Percentiles rank a stretch among this genome's conserved stretches.
Evolutionary conservation across 2,113 vertebrate species (phyloP).

Genomic region (Mystacornis crossleyi): DNA sequence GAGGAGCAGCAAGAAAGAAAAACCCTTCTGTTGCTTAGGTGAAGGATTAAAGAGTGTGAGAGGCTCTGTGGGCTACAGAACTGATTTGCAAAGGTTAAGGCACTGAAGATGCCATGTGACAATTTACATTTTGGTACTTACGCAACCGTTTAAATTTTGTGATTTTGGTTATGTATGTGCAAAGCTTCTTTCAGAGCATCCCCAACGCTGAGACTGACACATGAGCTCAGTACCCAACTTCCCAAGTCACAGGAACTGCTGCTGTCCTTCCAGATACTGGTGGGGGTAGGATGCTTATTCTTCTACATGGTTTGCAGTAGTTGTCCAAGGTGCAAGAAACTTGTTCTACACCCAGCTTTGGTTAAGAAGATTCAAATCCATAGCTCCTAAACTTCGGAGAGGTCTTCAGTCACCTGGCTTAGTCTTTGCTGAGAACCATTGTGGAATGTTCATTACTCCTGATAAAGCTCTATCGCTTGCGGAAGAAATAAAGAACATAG

Average conservation of each 20-base stretch:
- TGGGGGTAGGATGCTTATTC: not conserved
- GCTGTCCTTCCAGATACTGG: fast-evolving
- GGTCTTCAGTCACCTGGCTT: not conserved
- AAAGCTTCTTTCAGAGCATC: not conserved
- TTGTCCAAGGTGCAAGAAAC: not conserved
- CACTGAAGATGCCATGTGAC: not conserved
- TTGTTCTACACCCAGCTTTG: not conserved
- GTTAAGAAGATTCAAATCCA: not conserved
- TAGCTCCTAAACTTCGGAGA: not conserved
- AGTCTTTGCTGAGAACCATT: not conserved
- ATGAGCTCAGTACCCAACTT: fast-evolving
- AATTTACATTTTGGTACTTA: not conserved
- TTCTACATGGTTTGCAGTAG: not conserved
- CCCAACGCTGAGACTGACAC: not conserved
- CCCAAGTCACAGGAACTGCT: not conserved
- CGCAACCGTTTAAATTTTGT: not conserved
- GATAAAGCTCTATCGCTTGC: not conserved
- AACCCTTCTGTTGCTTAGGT: not conserved
- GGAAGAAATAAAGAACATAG: not conserved
- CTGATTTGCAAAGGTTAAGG: not conserved
- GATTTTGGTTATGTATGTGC: not conserved
- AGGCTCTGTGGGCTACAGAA: not conserved
- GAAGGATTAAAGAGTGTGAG: not conserved
- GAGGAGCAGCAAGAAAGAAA: not conserved
- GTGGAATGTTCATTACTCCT: not conserved